phyloP scores from a whole-genome alignment of 2,113 vertebrate species.

The Forbesichthys papilliferus region DNA sequence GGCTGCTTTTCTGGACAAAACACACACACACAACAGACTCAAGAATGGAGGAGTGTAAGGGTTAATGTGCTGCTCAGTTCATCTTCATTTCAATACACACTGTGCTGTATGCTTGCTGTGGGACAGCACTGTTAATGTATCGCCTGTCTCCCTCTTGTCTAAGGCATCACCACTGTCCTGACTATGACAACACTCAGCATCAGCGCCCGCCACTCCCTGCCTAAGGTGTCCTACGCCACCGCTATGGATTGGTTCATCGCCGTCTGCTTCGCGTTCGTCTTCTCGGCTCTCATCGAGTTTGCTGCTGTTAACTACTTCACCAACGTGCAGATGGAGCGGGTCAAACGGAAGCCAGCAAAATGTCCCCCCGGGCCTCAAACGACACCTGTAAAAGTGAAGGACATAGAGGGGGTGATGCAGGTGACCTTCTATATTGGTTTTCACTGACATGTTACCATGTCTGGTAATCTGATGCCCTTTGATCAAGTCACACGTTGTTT shows the following conservation, averaged over 20 bases:
- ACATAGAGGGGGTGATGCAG: conserved; percentile 79
- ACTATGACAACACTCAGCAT: conserved; percentile 98
- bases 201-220: conserved; percentile 96
- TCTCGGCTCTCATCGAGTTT: conserved; percentile 98
- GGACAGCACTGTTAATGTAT: background rate
- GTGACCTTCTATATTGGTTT: conserved; percentile 66
- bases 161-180: conserved; percentile 97
- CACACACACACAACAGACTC: too few relatives aligned
- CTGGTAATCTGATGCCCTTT: conserved; percentile 35
- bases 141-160: conserved; percentile 7
- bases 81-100: too few relatives aligned
- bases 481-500: conserved; percentile 40
- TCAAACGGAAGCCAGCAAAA: conserved; percentile 87
- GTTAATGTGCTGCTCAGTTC: too few relatives aligned
- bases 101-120: too few relatives aligned
- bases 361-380: conserved; percentile 78
- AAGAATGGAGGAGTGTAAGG: too few relatives aligned
- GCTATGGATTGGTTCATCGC: conserved; percentile 99
- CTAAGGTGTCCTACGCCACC: conserved; percentile 98
- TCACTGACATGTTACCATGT: conserved; percentile 17
- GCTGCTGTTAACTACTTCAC: conserved; percentile 99
- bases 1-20: too few relatives aligned
- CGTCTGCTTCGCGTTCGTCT: conserved; percentile 98
- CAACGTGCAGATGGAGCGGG: conserved; percentile 86
- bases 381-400: conserved; percentile 79